Evolutionary conservation across 2,113 vertebrate species (phyloP).

Genomic region (Nyctibius bracteatus): DNA sequence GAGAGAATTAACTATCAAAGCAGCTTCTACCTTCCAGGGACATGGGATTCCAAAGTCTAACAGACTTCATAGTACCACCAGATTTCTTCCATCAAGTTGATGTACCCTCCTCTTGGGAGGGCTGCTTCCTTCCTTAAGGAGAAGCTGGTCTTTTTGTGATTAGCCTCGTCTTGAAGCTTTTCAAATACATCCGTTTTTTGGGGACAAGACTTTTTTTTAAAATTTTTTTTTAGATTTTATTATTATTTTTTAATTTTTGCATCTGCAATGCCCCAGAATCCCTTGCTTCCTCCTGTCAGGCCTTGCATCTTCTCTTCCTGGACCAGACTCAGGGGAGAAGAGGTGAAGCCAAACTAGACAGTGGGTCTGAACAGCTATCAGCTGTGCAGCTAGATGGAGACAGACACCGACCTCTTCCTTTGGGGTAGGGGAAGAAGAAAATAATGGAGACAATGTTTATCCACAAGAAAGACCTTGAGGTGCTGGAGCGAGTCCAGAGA

Average conservation of each 20-base stretch:
- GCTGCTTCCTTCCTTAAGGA: neutral
- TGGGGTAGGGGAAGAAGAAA: neutral
- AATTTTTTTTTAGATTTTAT: neutral
- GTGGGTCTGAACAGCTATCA: neutral
- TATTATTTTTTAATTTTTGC: neutral
- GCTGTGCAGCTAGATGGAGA: neutral
- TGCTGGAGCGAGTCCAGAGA: too few relatives aligned
- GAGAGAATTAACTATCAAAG: neutral
- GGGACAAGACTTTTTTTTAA: neutral
- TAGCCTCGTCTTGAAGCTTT: neutral
- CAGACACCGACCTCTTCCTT: neutral
- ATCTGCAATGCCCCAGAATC: neutral
- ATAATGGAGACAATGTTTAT: too few relatives aligned
- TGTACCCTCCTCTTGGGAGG: neutral
- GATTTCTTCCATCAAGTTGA: neutral
- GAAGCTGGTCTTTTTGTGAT: neutral
- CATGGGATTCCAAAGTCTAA: neutral
- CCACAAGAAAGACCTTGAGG: too few relatives aligned
- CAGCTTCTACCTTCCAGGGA: neutral
- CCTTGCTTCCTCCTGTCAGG: neutral
- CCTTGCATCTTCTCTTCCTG: neutral
- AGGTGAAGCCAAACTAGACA: neutral
- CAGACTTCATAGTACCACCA: neutral
- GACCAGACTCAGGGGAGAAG: neutral
- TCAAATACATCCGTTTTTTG: rapidly evolving